These are phyloP conservation scores for Acanthoscelides obtectus DNA, from an alignment of 2,888 invertebrate species.

Conservation along the genomic window DNA sequence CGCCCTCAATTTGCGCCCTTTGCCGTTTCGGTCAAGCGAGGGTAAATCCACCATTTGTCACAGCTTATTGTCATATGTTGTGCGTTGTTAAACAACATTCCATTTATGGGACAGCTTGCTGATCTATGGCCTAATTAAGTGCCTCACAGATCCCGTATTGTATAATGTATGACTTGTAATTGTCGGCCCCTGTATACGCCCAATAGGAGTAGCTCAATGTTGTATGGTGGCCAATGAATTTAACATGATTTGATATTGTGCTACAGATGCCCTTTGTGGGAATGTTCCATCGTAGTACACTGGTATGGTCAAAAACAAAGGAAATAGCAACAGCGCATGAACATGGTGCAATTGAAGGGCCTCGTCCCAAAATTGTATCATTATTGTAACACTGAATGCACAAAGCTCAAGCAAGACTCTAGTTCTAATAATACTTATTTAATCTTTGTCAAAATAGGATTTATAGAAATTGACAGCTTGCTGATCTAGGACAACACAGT, in stretches of 20 bases:
- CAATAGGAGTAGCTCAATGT: not conserved
- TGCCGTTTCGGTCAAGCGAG: constrained; percentile 6
- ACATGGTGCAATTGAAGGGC: too few species aligned
- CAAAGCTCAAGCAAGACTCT: too few species aligned
- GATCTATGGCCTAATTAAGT: constrained; percentile 23
- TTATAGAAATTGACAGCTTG: too few species aligned
- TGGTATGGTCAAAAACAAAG: too few species aligned
- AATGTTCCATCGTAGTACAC: not conserved
- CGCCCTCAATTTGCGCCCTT: not conserved
- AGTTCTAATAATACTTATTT: too few species aligned
- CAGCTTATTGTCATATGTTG: constrained; percentile 40
- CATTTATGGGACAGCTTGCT: constrained; percentile 19
- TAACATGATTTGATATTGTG: not conserved
- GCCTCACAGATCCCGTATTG: constrained; percentile 5
- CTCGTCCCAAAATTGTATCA: too few species aligned
- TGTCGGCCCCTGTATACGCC: not conserved
- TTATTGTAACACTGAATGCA: too few species aligned
- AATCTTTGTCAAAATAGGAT: too few species aligned
- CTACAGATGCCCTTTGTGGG: not conserved
- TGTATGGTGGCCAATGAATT: not conserved
- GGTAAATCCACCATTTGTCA: constrained; percentile 34
- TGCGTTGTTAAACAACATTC: constrained; percentile 29
- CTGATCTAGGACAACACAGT: too few species aligned
- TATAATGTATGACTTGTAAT: constrained; percentile 5
- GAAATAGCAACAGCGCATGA: too few species aligned